Conservation (phyloP, 2,888 invertebrate genomes). For the Philereme transversata region DNA sequence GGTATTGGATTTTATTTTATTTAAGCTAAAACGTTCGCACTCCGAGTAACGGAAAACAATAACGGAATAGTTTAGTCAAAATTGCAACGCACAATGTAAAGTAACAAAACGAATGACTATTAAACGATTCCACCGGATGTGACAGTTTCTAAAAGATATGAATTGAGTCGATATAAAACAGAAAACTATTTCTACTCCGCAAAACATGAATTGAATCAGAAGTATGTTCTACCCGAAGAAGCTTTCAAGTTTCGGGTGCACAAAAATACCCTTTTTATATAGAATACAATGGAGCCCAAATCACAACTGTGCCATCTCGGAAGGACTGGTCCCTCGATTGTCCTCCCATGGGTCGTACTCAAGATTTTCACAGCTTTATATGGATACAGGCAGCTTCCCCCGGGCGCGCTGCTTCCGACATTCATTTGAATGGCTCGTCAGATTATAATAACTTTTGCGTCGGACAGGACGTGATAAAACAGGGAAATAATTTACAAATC, state of each 20-base stretch:
- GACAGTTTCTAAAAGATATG: slow-evolving; percentile 1
- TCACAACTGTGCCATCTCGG: slow-evolving; percentile 53
- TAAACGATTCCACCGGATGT: slow-evolving; percentile 1
- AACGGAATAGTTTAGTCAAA: slow-evolving; percentile 16
- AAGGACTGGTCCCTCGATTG: slow-evolving; percentile 50
- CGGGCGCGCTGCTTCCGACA: slow-evolving; percentile 39
- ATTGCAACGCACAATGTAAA: slow-evolving; percentile 9
- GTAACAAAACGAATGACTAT: slow-evolving; percentile 6
- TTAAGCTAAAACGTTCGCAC: slow-evolving; percentile 42
- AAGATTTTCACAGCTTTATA: slow-evolving; percentile 57
- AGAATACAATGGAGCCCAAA: slow-evolving; percentile 54
- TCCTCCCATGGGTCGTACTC: slow-evolving; percentile 49
- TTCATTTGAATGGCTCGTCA: slow-evolving; percentile 58
- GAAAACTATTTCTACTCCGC: slow-evolving; percentile 17
- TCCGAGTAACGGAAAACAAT: slow-evolving; percentile 27
- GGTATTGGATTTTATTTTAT: slow-evolving; percentile 50
- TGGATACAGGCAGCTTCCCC: slow-evolving; percentile 42
- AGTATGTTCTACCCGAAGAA: slow-evolving; percentile 33
- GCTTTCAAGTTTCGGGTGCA: slow-evolving; percentile 49
- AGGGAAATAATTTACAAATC: slow-evolving; percentile 37
- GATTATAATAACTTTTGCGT: slow-evolving; percentile 56
- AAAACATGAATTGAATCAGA: slow-evolving; percentile 28
- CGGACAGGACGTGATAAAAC: slow-evolving; percentile 40
- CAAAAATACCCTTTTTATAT: slow-evolving; percentile 51
- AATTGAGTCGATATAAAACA: slow-evolving; percentile 8